Base-by-base conservation (phyloP, 1,140 invertebrate species). In the Plutomurus gul region DNA sequence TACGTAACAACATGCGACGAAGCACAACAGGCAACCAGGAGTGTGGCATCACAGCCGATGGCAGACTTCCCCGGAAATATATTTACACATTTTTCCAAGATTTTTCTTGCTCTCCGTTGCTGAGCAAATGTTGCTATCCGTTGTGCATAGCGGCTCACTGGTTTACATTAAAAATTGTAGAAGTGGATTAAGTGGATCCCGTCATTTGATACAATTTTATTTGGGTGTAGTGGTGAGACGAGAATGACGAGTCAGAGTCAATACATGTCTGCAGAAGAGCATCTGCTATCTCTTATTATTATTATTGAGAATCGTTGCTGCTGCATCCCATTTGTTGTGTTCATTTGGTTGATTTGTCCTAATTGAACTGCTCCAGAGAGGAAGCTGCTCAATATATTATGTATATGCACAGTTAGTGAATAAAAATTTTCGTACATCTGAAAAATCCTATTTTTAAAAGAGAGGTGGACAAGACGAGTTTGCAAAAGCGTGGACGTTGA, bases 401-500 rank as follows among this genome's bases (percentile, higher is more conserved):
- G 47, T 51, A 22, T 51, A 22, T 51, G 47, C 20, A 30, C 27
- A 65, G n/a, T n/a, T n/a, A 65, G 36, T 27, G 16, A 7, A 65
- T 65, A 65, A 65, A 65, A 65, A 65, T 65, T 30, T 65, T 65
- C 27, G 13, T 65, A 65, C 56, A 65, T 65, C 56, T 65, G 56
- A 65, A 65, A 65, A 65, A 65, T 65, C 56, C 56, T 65, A 65
- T 65, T 65, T 65, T 65, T 65, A 65, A 65, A 27, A n/a, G 56
- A 7, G n/a, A 36, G 20, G 10, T 36, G 11, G 18, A 18, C 56
- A 65, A 65, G 56, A 65, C 56, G 27, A 65, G 56, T 65, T 65
- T 65, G 56, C 56, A 65, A 65, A 51, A 65, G 56, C 56, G 56
- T 65, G 56, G 56, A 65, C 36, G 56, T 65, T 65, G 56, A 36